Percentiles rank a stretch among this genome's conserved stretches.
These are phyloP conservation scores for Pararge aegeria DNA, from an alignment of 1,140 invertebrate species.

Conservation along the genomic window DNA sequence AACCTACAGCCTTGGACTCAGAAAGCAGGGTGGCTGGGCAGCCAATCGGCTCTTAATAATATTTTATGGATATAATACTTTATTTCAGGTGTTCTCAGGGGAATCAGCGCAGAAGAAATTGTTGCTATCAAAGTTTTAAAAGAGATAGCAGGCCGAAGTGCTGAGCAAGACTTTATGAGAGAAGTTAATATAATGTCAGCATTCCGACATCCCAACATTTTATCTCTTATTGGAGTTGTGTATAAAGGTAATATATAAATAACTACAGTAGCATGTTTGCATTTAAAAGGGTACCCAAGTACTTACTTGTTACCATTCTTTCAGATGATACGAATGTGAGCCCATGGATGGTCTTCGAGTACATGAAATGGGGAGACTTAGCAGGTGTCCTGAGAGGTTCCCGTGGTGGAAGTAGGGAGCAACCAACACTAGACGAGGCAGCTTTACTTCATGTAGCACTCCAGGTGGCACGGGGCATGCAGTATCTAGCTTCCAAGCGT, in stretches of 20 bases:
- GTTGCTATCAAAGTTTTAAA: slow-evolving; percentile 94
- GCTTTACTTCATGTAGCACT: slow-evolving; percentile 84
- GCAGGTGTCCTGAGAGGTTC: slow-evolving; percentile 89
- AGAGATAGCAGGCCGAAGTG: slow-evolving; percentile 88
- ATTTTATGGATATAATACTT: no score
- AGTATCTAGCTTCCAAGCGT: slow-evolving; percentile 91
- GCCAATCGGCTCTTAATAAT: no score
- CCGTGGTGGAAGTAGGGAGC: slow-evolving; percentile 60
- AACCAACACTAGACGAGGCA: slow-evolving; percentile 69
- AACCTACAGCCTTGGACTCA: no score
- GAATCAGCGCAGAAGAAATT: slow-evolving; percentile 72
- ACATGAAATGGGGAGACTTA: slow-evolving; percentile 94
- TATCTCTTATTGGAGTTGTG: slow-evolving; percentile 91
- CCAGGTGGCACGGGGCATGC: slow-evolving; percentile 91
- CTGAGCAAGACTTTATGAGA: slow-evolving; percentile 91
- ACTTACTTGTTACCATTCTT: slow-evolving; percentile 20
- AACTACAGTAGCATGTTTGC: not conserved
- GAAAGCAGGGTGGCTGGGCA: no score
- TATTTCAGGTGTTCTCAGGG: slow-evolving; percentile 81
- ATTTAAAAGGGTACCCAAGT: not conserved
- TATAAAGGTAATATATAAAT: slow-evolving; percentile 82
- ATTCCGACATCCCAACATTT: slow-evolving; percentile 92
- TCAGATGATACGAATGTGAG: slow-evolving; percentile 83
- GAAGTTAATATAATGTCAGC: slow-evolving; percentile 95
- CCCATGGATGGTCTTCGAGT: slow-evolving; percentile 97